Evolutionary conservation across 2,113 vertebrate species (phyloP).

Genomic region (Tragulus kanchil): DNA sequence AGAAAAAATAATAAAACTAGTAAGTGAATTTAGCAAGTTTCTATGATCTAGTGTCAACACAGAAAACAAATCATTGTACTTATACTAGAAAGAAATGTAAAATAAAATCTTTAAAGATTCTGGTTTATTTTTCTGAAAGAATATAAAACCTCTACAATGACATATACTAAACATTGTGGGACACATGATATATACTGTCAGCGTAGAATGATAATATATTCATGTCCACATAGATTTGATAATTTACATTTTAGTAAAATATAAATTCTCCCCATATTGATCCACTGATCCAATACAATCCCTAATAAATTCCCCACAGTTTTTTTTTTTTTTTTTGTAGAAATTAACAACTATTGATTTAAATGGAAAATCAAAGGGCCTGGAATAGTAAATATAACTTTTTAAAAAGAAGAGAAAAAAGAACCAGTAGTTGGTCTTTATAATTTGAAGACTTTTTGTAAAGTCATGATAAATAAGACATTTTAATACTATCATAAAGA

Average conservation of each 20-base stretch:
- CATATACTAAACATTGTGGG: background rate
- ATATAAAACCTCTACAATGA: background rate
- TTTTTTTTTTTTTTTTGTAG: background rate
- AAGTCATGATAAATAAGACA: background rate
- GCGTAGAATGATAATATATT: background rate
- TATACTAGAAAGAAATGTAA: background rate
- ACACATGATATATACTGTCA: background rate
- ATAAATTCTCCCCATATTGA: background rate
- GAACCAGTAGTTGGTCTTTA: background rate
- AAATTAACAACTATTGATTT: background rate
- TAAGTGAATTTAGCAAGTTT: background rate
- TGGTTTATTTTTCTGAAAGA: background rate
- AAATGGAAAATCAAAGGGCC: background rate
- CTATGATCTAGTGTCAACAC: background rate
- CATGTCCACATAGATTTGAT: background rate
- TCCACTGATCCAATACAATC: background rate
- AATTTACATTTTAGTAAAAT: background rate
- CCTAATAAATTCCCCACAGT: background rate
- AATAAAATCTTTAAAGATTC: background rate
- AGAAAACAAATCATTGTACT: background rate
- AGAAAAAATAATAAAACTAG: background rate
- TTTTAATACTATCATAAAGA: background rate
- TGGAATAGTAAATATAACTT: background rate
- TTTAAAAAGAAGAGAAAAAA: background rate
- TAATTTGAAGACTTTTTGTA: background rate